Evolutionary conservation across 2,113 vertebrate species (phyloP).

Genomic region (Oreochromis niloticus): DNA sequence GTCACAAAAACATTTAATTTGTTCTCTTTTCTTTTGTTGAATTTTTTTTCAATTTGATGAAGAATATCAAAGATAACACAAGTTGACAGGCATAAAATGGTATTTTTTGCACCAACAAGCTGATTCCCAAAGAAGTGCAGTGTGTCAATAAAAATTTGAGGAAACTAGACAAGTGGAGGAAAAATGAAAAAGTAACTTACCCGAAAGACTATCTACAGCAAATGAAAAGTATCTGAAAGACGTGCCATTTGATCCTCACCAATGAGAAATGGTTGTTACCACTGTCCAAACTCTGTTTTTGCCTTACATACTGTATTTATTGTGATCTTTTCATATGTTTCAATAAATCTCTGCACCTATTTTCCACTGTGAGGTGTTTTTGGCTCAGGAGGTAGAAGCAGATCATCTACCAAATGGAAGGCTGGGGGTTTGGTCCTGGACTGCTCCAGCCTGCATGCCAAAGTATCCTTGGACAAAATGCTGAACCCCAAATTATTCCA

Average conservation of each 20-base stretch:
- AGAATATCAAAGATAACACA: neutral
- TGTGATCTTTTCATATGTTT: neutral
- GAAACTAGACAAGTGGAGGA: neutral
- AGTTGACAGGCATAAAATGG: neutral
- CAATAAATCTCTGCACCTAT: neutral
- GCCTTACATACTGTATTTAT: neutral
- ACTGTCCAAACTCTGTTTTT: neutral
- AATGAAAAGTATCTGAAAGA: neutral
- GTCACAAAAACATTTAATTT: neutral
- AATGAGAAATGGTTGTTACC: neutral
- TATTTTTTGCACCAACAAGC: neutral
- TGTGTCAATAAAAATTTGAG: neutral
- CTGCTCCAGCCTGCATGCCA: neutral
- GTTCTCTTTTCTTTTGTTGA: neutral
- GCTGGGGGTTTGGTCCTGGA: neutral
- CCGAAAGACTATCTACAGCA: neutral
- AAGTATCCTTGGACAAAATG: neutral
- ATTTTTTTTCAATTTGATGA: neutral
- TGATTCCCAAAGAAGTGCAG: neutral
- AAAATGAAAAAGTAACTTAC: neutral
- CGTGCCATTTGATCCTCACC: neutral
- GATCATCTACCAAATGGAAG: neutral
- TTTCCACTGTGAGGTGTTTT: neutral
- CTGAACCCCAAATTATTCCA: neutral
- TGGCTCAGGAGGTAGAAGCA: neutral